Base-by-base conservation (phyloP, 1,140 invertebrate species). In the Reticulitermes speratus region DNA sequence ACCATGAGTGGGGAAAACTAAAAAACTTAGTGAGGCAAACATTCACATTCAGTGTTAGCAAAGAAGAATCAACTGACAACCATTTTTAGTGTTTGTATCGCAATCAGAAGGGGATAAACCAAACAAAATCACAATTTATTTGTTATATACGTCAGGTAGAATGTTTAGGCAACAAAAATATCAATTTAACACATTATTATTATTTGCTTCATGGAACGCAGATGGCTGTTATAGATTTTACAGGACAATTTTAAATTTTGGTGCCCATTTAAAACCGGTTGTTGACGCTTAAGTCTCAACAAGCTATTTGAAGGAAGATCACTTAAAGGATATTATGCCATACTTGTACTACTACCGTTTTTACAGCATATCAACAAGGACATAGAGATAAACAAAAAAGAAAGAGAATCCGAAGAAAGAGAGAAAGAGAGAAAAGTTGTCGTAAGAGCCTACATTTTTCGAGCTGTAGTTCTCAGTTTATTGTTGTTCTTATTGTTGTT, bases 281-380 rank as follows among this genome's bases (percentile, higher is more conserved):
- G 25, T 7, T 75, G 0, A 14, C 14, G 25, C 7, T 75, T 75
- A 9, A 30, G 65, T 75, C 65, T 25, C 7, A 30, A 75, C 25
- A 75, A 75, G 12, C 65, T 30, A 11, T 25, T 75, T 75, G 7
- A 75, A 30, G 8, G 65, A 3, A 65, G 59, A 2, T 65, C 21
- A 21, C 19, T 65, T 65, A 65, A 59, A 65, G 3, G n/a, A 1
- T 75, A 75, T 75, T 5, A 30, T 75, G n/a, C 3, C 14, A 75
- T 14, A 14, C n/a, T 25, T 75, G 65, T 75, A 75, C n/a, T 30
- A 9, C 25, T 75, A 2, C 7, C 1, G 65, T 1, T 30, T 52
- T 83, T 83, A 52, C 38, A 23, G 82, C 45, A 19, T 25, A 83
- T 83, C 21, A 83, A 83, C 8, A 83, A 83, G 12, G n/a, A 83